phyloP scores from a whole-genome alignment of 2,888 invertebrate genomes.

The Zonitis immaculata region DNA sequence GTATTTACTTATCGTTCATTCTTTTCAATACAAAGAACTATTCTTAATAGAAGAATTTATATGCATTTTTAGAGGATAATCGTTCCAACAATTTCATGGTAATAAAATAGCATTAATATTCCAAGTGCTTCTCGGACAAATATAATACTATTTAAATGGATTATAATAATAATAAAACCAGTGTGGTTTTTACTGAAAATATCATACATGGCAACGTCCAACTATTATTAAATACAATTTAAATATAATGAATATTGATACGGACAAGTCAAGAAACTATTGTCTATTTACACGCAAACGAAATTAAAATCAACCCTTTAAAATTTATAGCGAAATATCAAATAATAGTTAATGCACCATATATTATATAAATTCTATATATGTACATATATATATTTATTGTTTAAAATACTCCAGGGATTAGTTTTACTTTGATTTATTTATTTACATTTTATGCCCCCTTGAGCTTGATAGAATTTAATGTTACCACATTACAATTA shows the following conservation, averaged over 20 bases:
- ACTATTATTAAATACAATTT: not conserved
- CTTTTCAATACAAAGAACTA: not conserved
- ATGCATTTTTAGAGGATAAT: not conserved
- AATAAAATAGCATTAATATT: not conserved
- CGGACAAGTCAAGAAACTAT: not conserved
- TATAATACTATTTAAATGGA: not conserved
- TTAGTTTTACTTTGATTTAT: constrained; percentile 31
- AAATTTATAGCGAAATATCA: constrained; percentile 30
- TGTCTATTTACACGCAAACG: not conserved
- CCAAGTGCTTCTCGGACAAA: not conserved
- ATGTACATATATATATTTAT: too few species aligned
- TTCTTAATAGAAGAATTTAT: not conserved
- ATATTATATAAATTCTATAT: too few species aligned
- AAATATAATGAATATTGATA: not conserved
- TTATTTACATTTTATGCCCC: constrained; percentile 31
- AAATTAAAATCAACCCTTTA: not conserved
- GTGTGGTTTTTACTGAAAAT: not conserved
- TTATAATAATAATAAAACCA: not conserved
- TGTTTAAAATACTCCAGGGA: constrained; percentile 32
- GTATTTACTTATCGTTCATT: not conserved
- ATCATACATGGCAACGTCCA: too few species aligned
- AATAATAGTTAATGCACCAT: constrained; percentile 24
- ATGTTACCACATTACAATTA: constrained; percentile 12
- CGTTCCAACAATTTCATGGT: not conserved
- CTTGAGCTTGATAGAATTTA: constrained; percentile 16